Conservation (phyloP, 1,140 invertebrate genomes). For the Scaptomyza graminum region DNA sequence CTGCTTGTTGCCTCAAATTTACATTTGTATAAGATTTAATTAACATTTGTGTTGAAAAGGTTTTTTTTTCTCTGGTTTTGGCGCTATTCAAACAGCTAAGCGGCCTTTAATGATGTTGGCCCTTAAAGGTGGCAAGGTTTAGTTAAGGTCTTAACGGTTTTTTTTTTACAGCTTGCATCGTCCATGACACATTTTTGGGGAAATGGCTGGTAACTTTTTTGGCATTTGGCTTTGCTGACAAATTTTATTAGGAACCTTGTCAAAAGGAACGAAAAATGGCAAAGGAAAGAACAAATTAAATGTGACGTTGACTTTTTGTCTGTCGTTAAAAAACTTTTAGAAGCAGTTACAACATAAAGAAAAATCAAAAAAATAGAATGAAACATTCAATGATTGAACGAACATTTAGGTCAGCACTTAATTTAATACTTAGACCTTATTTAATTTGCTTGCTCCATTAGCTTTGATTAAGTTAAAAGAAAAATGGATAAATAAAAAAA, state of each 20-base stretch:
- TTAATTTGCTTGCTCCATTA: too few species aligned
- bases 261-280: constrained; percentile 31
- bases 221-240: constrained; percentile 17
- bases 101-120: constrained; percentile 48
- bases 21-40: constrained; percentile 71
- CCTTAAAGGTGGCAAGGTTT: constrained; percentile 46
- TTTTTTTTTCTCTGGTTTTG: constrained; percentile 48
- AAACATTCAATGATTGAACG: constrained; percentile 16
- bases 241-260: constrained; percentile 33
- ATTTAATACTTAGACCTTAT: neutral
- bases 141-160: constrained; percentile 31
- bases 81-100: constrained; percentile 46
- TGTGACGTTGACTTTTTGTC: constrained; percentile 55
- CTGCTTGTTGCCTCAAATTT: constrained; percentile 12
- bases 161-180: constrained; percentile 27
- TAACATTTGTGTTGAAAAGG: constrained; percentile 59
- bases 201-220: constrained; percentile 36
- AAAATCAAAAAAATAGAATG: neutral
- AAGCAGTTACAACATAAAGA: neutral
- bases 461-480: too few species aligned
- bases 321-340: constrained; percentile 25
- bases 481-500: too few species aligned
- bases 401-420: constrained; percentile 52
- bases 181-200: constrained; percentile 18
- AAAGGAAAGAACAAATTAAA: constrained; percentile 52